A percentile compares a stretch with the other conserved stretches of the same genome.
phyloP scores from a whole-genome alignment of 2,888 invertebrate genomes.

The Eremobia ochroleuca region DNA sequence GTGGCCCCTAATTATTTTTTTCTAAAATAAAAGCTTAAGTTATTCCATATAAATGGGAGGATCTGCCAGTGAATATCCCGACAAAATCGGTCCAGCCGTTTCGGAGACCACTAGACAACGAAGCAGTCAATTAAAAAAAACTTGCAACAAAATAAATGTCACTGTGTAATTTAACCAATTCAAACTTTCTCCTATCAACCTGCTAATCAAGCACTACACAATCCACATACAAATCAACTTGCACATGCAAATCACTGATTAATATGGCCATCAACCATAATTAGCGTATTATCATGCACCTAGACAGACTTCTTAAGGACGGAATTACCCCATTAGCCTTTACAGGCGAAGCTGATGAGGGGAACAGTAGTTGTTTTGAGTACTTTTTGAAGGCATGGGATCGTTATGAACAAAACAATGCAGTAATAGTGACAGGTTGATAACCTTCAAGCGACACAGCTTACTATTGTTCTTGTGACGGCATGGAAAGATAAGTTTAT shows the following conservation, averaged over 20 bases:
- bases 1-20: no score
- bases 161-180: constrained; percentile 28
- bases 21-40: no score
- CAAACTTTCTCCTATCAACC: constrained; percentile 50
- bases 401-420: constrained; percentile 52
- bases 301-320: constrained; percentile 34
- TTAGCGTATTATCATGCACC: constrained; percentile 54
- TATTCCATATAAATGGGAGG: no score
- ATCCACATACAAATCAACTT: constrained; percentile 29
- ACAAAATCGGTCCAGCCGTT: no score
- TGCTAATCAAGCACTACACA: constrained; percentile 37
- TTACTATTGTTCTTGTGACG: constrained; percentile 46
- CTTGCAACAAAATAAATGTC: not conserved
- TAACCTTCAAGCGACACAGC: constrained; percentile 42
- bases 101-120: not conserved
- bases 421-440: constrained; percentile 50
- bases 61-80: no score
- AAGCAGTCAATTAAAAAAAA: not conserved
- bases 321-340: constrained; percentile 56
- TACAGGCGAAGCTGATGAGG: constrained; percentile 9
- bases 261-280: constrained; percentile 48
- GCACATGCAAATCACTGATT: constrained; percentile 56
- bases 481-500: constrained; percentile 37
- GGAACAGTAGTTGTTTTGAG: constrained; percentile 18
- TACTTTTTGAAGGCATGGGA: constrained; percentile 20